Evolutionary conservation across 2,888 invertebrate species (phyloP), one percentile per base, ranked within the genome.

Genomic region (Pristionchus arcanus): DNA sequence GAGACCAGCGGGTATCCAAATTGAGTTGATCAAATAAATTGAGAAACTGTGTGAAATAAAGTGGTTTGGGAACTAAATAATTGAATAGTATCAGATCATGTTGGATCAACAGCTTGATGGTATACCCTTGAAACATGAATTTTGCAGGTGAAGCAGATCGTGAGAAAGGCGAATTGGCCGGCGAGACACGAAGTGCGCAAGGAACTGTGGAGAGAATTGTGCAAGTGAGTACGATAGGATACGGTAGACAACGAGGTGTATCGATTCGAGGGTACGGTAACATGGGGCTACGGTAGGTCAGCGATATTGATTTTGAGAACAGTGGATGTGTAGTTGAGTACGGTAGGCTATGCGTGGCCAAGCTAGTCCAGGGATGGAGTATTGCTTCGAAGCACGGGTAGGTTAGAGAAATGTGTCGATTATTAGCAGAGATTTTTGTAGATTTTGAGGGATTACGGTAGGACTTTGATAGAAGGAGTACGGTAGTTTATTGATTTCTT

Each of bases 91-190:
- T 21, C 59, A 5, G 19, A 59, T 4, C 0, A 19, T 2, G 59
- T 19, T 16, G 1, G 19, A 59, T 4, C 25, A 4, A 19, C 15
- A 9, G 63, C n/a, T 7, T 9, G n/a, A 63, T 63, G 63, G n/a
- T 21, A 3, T 5, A n/a, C 7, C 19, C 21, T 25, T 34, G 15
- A 34, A 74, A 9, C 34, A 16, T 25, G 19, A 37, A 68, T 90
- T 68, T 92, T 94, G 74, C 90, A 95, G 95, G 93, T 95, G 87
- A 95, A 95, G 90, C 94, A 93, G 91, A 93, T 95, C 85, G 91
- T 95, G 34, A 93, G 95, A 21, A 91, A 92, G 89, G 94, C 94
- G 84, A 92, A 94, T 90, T 95, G 95, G 95, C 94, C 95, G 13
- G 90, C 91, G n/a, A 88, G 93, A 42, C 95, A 95, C 90, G 94